Percentiles rank a stretch among this genome's conserved stretches.
phyloP scores from a whole-genome alignment of 2,113 vertebrate species.

The Chunga burmeisteri region DNA sequence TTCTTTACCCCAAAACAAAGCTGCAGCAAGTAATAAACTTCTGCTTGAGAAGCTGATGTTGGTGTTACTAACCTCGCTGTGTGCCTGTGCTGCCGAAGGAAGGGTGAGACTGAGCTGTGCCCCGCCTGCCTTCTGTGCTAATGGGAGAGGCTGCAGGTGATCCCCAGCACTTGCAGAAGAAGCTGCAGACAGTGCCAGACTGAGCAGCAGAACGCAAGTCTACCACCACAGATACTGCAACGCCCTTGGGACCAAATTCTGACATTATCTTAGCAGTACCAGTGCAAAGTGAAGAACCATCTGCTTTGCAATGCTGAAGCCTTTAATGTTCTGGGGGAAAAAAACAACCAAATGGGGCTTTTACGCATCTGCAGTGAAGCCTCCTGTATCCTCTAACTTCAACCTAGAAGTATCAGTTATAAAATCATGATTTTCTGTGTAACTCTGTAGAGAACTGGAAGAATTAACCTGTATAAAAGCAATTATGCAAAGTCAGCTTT shows the following conservation, averaged over 20 bases:
- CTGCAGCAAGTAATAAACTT: background rate
- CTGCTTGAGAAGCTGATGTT: background rate
- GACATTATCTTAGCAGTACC: background rate
- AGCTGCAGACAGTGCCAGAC: background rate
- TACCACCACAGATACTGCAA: background rate
- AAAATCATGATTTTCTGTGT: fast-evolving
- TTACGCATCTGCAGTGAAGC: background rate
- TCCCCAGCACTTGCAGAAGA: background rate
- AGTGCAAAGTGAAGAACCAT: background rate
- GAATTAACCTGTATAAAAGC: background rate
- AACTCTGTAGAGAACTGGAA: background rate
- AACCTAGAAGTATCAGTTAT: background rate
- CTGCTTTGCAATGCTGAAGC: background rate
- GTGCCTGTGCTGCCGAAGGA: background rate
- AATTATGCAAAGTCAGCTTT: background rate
- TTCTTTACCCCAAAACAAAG: background rate
- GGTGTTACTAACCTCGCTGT: too few species aligned
- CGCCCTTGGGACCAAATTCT: too few species aligned
- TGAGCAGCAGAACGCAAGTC: background rate
- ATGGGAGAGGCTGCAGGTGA: background rate
- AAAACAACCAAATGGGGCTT: fast-evolving
- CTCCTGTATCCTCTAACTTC: background rate
- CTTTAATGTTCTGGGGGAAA: fast-evolving
- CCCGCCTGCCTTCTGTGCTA: background rate
- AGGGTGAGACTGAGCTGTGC: background rate